A percentile compares a stretch with the other conserved stretches of the same genome.
Conservation (phyloP, 2,113 vertebrate species). For the Acanthisitta chloris region DNA sequence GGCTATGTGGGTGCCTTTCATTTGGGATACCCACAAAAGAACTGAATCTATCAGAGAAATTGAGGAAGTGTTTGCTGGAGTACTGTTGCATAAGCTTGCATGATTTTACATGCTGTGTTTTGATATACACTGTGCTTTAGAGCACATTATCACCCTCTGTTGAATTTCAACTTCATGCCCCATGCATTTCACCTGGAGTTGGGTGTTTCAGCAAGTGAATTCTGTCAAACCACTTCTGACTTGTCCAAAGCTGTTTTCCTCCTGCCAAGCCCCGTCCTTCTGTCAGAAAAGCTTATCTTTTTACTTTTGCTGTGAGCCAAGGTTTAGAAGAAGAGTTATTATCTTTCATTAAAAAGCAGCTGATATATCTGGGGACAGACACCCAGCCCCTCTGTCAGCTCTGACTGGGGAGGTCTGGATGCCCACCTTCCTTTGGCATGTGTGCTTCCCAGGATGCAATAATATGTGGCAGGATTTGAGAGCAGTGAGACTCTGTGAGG, state of each 20-base stretch:
- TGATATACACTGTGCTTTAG: not conserved
- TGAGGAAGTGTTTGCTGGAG: not conserved
- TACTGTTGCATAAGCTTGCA: not conserved
- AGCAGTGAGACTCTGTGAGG: not conserved
- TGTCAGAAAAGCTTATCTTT: not conserved
- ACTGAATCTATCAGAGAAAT: not conserved
- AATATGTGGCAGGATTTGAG: not conserved
- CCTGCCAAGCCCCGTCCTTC: not conserved
- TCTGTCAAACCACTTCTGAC: not conserved
- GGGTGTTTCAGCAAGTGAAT: not conserved
- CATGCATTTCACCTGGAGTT: not conserved
- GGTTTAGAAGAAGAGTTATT: not conserved
- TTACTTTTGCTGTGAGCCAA: not conserved
- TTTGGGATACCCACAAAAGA: not conserved
- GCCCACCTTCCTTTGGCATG: not conserved
- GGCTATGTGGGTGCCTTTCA: not conserved
- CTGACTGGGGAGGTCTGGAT: not conserved
- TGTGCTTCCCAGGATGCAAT: not conserved
- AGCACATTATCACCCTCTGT: not conserved
- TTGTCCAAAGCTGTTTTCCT: not conserved
- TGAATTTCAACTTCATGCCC: not conserved
- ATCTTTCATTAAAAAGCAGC: not conserved
- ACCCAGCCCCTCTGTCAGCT: not conserved
- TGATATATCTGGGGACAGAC: not conserved
- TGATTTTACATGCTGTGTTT: conserved; percentile 12